Percentiles rank a stretch among this genome's conserved stretches.
These are phyloP conservation scores for Crossoptilon crossoptilon DNA, from an alignment of 2,797 vertebrate genomes.

Conservation along the genomic window DNA sequence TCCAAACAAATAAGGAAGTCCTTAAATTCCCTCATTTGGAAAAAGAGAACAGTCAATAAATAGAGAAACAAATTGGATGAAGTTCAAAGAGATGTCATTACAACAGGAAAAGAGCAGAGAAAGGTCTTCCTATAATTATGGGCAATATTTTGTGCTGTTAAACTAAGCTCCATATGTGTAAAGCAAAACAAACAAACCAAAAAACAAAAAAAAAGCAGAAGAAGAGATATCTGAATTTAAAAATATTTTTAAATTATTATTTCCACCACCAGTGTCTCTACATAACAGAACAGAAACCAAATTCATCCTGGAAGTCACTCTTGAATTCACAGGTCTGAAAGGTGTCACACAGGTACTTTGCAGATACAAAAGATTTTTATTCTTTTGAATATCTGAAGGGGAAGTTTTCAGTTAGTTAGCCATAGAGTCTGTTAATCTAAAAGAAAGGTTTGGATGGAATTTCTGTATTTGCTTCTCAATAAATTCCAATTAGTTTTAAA, in stretches of 20 bases:
- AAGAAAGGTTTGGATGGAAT: neutral
- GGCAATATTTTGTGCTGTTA: slow-evolving; percentile 5
- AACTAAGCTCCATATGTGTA: neutral
- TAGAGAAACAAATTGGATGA: neutral
- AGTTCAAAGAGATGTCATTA: slow-evolving; percentile 2
- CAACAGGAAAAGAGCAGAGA: neutral
- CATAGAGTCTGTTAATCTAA: neutral
- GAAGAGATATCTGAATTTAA: neutral
- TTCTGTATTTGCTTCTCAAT: slow-evolving; percentile 10
- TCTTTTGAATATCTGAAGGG: neutral
- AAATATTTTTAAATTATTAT: neutral
- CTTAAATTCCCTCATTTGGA: slow-evolving; percentile 16
- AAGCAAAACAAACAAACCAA: neutral
- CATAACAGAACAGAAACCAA: neutral
- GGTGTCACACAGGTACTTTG: neutral
- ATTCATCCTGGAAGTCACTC: neutral
- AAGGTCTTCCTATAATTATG: slow-evolving; percentile 16
- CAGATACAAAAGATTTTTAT: neutral
- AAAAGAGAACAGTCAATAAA: neutral
- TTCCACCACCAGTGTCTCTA: neutral
- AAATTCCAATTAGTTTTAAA: slow-evolving; percentile 36
- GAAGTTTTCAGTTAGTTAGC: neutral
- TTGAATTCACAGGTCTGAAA: neutral
- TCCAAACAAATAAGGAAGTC: neutral
- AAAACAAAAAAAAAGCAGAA: neutral